Evolutionary conservation across 2,888 invertebrate species (phyloP), one percentile per base, ranked within the genome.

Genomic region (Hylaea fasciaria): DNA sequence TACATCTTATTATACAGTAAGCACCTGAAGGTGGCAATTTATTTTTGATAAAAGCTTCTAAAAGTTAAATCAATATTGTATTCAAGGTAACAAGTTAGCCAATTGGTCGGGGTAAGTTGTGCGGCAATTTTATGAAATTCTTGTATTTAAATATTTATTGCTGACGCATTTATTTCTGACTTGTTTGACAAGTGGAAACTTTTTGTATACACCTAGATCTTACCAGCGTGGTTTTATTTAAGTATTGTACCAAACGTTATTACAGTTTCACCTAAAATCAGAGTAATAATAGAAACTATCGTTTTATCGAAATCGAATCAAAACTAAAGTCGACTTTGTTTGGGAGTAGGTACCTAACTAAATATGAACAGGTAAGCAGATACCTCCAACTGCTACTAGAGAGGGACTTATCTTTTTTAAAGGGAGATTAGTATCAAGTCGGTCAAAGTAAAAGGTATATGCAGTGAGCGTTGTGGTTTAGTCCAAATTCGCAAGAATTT

Each of bases 391-490:
- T 43, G 14, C 39, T 11, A 29, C 16, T 41, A 41, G 11, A 37
- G 12, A 0, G 32, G 47, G 47, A 52, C 43, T 43, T 32, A 35
- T 66, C 61, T 70, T 68, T 65, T 55, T 45, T 40, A n/a, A 47
- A 60, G 41, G 58, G 43, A 68, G 74, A 83, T 82, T 71, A 73
- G 67, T 65, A 78, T 78, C 74, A 79, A 74, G 67, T 76, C 74
- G 77, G 78, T 76, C 78, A 74, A 74, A 77, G 73, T 71, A 76
- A 77, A 77, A 76, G 66, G 64, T 66, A 22, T 73, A 76, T 77
- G 76, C 76, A 69, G 64, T 59, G 54, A 73, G 61, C 75, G 77
- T 72, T 68, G 64, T 57, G 65, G 64, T 64, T 74, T 75, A 73
- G 74, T 74, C 76, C 76, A 74, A 78, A 82, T 76, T 74, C 65